Evolutionary conservation across 2,888 invertebrate genomes (phyloP).

Genomic region (Acanthopleura granulata): DNA sequence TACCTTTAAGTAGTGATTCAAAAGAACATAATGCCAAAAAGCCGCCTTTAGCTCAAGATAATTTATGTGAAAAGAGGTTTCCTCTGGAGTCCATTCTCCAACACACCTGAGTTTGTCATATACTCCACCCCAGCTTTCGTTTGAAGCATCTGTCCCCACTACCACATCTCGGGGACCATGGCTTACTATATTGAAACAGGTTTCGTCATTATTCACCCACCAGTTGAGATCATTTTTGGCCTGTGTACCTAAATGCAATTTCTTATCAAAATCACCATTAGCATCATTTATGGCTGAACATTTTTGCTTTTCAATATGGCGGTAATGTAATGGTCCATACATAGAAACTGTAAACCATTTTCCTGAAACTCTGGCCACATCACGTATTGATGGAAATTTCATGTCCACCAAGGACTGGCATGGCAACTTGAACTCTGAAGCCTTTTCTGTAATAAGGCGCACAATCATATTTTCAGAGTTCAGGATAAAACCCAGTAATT

Average conservation of each 20-base stretch:
- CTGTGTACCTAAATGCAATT: conserved; percentile 6
- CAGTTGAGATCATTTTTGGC: conserved; percentile 21
- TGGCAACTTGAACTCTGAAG: conserved; percentile 7
- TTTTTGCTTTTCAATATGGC: conserved; percentile 34
- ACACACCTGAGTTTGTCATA: not conserved
- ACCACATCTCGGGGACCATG: conserved; percentile 34
- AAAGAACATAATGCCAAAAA: too few species aligned
- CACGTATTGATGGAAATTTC: conserved; percentile 23
- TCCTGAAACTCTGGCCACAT: conserved; percentile 30
- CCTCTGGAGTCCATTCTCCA: conserved; percentile 8
- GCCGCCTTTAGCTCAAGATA: conserved; percentile 19
- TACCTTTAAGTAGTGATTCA: too few species aligned
- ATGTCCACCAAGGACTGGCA: conserved; percentile 22
- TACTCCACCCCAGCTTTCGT: conserved; percentile 34
- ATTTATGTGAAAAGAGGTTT: conserved; percentile 16
- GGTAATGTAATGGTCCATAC: conserved; percentile 32
- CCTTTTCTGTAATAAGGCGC: conserved; percentile 23
- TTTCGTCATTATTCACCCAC: conserved; percentile 29
- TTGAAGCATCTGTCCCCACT: conserved; percentile 35
- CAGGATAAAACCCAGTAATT: not conserved
- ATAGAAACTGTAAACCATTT: conserved; percentile 30
- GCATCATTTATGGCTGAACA: conserved; percentile 25
- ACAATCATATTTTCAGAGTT: conserved; percentile 23
- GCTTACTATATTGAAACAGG: conserved; percentile 19
- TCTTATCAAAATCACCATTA: conserved; percentile 28